Evolutionary conservation across 2,888 invertebrate genomes (phyloP), one percentile per base, ranked within the genome.

Genomic region (Cantharis rufa): DNA sequence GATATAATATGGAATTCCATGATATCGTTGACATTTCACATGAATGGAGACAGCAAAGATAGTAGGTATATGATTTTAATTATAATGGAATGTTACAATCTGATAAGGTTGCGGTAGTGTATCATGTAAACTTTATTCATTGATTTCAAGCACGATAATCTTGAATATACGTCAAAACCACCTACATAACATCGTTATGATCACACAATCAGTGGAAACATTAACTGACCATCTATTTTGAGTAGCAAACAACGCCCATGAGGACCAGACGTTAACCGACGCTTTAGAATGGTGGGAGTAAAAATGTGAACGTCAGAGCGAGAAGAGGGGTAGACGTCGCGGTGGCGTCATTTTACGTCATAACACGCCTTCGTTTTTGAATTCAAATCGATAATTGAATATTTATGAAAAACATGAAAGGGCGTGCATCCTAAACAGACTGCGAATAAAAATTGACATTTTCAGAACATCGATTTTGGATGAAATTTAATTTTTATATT

Each of bases 261-360:
- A 13, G 13, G n/a, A 48, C n/a, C 48, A 48, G 48, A 48, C 48
- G n/a, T n/a, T 48, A 48, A 48, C 48, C 48, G 48, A 48, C 48
- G 48, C 48, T 48, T 3, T 48, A 48, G n/a, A 13, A n/a, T 48
- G 9, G 48, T n/a, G 48, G 48, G 48, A 15, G 63, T 27, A 5
- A 7, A 69, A n/a, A 69, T 21, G 18, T 15, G 16, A 16, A 11
- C 64, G 64, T 64, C 24, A 24, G 15, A 68, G 73, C 62, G 61
- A 48, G 7, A n/a, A 48, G 48, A 48, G 68, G 71, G 70, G 74
- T 61, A 73, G 80, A 79, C 80, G 81, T 81, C 81, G 75, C 77
- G 76, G 68, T 77, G 80, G 80, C 81, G 82, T 81, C 80, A 77
- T 74, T 64, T 80, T 80, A 82, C 82, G 82, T 82, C 82, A 82